These are phyloP conservation scores for Halichoerus grypus DNA, from an alignment of 2,113 vertebrate species.

Conservation along the genomic window DNA sequence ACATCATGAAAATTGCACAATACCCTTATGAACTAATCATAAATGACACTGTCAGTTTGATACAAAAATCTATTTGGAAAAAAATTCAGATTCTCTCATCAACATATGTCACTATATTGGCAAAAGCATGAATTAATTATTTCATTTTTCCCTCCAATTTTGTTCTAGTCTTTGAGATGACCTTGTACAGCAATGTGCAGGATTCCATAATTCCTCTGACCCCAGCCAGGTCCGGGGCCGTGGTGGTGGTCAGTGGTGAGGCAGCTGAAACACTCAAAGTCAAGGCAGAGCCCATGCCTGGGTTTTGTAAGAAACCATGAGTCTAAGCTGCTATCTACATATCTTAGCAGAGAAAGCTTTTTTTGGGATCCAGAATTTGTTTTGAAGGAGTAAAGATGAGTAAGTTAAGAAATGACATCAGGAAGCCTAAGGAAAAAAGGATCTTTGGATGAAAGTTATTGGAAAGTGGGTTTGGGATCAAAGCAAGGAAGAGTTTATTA, in stretches of 20 bases:
- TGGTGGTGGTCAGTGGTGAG: constrained; percentile 78
- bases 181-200: constrained; percentile 60
- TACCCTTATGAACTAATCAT: constrained; percentile 6
- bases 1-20: neutral
- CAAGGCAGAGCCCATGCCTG: neutral
- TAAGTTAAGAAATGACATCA: constrained; percentile 7
- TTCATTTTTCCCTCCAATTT: constrained; percentile 41
- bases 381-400: neutral
- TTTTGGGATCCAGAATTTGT: neutral
- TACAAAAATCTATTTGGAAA: constrained; percentile 17
- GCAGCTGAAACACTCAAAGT: constrained; percentile 80
- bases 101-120: neutral
- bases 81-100: neutral
- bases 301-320: neutral
- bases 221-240: neutral
- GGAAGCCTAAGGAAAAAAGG: neutral
- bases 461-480: neutral
- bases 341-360: neutral
- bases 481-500: neutral
- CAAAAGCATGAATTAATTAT: neutral
- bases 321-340: neutral
- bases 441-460: constrained; percentile 35
- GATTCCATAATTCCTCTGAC: constrained; percentile 76
- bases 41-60: constrained; percentile 10
- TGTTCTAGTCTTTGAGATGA: constrained; percentile 40